phyloP scores from a whole-genome alignment of 2,113 vertebrate species.

The Gila orcuttii region DNA sequence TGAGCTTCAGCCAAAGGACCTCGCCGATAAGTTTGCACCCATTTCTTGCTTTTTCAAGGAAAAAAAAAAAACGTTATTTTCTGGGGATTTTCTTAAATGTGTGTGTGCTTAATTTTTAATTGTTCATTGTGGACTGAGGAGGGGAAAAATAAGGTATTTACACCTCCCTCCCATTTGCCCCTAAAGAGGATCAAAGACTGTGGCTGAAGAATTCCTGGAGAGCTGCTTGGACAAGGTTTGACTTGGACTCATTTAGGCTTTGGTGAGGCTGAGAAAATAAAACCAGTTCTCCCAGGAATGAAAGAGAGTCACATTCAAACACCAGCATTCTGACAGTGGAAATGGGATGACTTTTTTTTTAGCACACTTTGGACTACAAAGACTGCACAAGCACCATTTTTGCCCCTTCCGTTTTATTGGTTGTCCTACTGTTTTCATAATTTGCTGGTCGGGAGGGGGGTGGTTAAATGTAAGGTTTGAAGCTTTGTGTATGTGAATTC shows the following conservation, averaged over 20 bases:
- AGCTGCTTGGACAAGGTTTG: background rate
- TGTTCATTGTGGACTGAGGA: background rate
- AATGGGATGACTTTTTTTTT: background rate
- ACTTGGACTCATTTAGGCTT: constrained; percentile 3
- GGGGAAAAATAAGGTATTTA: background rate
- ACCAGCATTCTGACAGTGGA: background rate
- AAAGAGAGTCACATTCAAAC: background rate
- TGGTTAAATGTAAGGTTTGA: background rate
- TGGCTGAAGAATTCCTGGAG: background rate
- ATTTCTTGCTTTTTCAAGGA: constrained; percentile 11
- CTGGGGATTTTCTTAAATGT: background rate
- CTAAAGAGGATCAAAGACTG: background rate
- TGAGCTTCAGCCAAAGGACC: constrained; percentile 49
- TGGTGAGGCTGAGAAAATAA: background rate
- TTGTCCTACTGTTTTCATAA: background rate
- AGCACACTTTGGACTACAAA: background rate
- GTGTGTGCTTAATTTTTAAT: background rate
- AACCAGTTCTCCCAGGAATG: background rate
- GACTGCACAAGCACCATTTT: background rate
- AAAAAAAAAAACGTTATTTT: background rate
- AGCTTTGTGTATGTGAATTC: background rate
- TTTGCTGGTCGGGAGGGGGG: no score
- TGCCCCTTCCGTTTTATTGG: background rate
- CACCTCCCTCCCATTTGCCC: background rate
- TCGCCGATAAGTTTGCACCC: background rate